A percentile compares a stretch with the other conserved stretches of the same genome.
phyloP scores from a whole-genome alignment of 2,888 invertebrate genomes.

The Drosophila putrida region DNA sequence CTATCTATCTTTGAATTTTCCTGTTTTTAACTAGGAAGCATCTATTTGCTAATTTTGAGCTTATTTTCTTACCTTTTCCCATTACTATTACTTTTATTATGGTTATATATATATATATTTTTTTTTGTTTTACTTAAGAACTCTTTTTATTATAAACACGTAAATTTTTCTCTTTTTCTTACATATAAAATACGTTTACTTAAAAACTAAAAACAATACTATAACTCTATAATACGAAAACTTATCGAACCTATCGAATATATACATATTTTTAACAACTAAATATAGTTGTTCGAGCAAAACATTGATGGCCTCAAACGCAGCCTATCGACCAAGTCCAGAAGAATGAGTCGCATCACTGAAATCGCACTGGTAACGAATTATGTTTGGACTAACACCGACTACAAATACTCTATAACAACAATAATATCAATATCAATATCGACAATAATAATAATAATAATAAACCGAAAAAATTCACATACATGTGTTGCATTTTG shows the following conservation, averaged over 20 bases:
- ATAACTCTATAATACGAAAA: conserved; percentile 27
- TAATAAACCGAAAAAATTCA: conserved; percentile 25
- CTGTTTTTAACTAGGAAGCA: conserved; percentile 4
- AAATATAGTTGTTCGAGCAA: conserved; percentile 92
- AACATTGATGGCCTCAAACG: conserved; percentile 94
- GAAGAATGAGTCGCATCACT: conserved; percentile 93
- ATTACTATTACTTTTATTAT: conserved; percentile 18
- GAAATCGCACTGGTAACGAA: conserved; percentile 92
- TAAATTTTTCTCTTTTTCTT: conserved; percentile 72
- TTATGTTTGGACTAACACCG: conserved; percentile 83
- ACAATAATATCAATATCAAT: conserved; percentile 27
- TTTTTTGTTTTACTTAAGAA: conserved; percentile 60
- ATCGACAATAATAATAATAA: conserved; percentile 23
- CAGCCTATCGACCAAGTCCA: conserved; percentile 91
- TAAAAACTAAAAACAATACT: conserved; percentile 30
- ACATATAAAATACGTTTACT: conserved; percentile 49
- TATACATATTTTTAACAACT: neutral
- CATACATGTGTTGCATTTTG: conserved; percentile 51
- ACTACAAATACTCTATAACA: conserved; percentile 26
- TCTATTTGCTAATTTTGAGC: conserved; percentile 1
- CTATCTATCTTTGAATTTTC: conserved; percentile 4
- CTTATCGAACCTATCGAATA: conserved; percentile 20
- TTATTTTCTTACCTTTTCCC: conserved; percentile 2
- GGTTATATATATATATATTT: conserved; percentile 51
- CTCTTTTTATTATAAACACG: conserved; percentile 8